Percentiles rank a stretch among this genome's conserved stretches.
phyloP scores from a whole-genome alignment of 2,797 vertebrate species.

The Linurgus olivaceus region DNA sequence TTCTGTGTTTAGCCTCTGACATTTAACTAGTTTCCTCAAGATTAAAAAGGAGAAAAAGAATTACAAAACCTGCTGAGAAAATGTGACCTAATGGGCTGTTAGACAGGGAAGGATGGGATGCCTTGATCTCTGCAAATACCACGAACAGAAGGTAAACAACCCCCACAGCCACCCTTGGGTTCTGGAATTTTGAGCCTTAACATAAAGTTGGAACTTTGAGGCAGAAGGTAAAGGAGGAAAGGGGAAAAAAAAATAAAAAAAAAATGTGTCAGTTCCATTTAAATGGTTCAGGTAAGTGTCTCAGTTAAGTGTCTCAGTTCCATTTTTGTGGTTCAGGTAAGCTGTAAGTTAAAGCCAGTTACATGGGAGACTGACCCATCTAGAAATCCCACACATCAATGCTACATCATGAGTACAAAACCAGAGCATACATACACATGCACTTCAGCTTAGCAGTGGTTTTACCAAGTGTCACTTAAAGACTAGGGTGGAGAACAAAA shows the following conservation, averaged over 20 bases:
- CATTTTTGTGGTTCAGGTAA: background rate
- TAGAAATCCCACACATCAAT: background rate
- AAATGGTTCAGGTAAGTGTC: background rate
- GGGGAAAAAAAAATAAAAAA: background rate
- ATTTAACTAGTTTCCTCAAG: background rate
- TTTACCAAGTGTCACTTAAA: background rate
- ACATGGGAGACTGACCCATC: background rate
- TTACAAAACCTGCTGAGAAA: background rate
- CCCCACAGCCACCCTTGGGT: background rate
- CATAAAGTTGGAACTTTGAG: background rate
- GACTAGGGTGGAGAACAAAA: background rate
- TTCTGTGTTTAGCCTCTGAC: background rate
- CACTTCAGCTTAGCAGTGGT: background rate
- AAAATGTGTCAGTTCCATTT: background rate
- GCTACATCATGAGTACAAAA: rapidly evolving
- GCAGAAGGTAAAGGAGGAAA: background rate
- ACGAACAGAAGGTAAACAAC: background rate
- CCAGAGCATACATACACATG: background rate
- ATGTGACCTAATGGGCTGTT: background rate
- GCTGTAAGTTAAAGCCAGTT: background rate
- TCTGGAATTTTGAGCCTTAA: background rate
- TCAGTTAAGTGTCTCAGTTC: background rate
- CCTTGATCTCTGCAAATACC: background rate
- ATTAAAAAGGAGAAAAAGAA: background rate
- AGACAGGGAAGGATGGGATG: background rate